Evolutionary conservation across 2,113 vertebrate species (phyloP).

Genomic region (Lanius ludovicianus): DNA sequence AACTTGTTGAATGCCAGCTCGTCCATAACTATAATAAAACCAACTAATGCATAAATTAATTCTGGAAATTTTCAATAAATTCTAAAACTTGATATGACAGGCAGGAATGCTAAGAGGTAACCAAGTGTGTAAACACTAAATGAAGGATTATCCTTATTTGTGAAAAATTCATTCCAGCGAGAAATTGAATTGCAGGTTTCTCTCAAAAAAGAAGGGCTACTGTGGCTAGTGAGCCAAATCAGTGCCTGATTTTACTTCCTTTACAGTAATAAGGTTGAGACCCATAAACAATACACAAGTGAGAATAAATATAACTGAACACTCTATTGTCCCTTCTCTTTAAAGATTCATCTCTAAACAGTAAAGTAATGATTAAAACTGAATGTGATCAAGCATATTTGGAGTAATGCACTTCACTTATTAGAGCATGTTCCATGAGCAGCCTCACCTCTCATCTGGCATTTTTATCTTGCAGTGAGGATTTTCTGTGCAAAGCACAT

Average conservation of each 20-base stretch:
- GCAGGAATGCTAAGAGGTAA: constrained; percentile 33
- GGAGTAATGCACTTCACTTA: background rate
- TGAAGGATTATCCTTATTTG: constrained; percentile 64
- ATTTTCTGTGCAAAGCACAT: background rate
- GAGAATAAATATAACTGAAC: background rate
- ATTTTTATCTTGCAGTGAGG: background rate
- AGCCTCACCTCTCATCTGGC: background rate
- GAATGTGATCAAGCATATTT: background rate
- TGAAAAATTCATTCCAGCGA: constrained; percentile 44
- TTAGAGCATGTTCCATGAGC: background rate
- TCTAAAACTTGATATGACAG: constrained; percentile 42
- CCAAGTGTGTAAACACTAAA: constrained; percentile 62
- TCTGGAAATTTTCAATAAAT: constrained; percentile 58
- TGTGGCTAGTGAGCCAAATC: constrained; percentile 22
- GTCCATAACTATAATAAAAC: constrained; percentile 32
- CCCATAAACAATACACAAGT: background rate
- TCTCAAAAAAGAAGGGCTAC: constrained; percentile 3
- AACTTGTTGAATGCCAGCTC: constrained; percentile 36
- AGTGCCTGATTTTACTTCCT: background rate
- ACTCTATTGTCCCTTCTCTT: background rate
- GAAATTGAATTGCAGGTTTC: constrained; percentile 48
- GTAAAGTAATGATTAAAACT: background rate
- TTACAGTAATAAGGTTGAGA: background rate
- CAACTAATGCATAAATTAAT: constrained; percentile 51
- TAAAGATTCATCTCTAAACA: background rate